Conservation (phyloP, 2,113 vertebrate genomes). For the Aspiorhynchus laticeps region DNA sequence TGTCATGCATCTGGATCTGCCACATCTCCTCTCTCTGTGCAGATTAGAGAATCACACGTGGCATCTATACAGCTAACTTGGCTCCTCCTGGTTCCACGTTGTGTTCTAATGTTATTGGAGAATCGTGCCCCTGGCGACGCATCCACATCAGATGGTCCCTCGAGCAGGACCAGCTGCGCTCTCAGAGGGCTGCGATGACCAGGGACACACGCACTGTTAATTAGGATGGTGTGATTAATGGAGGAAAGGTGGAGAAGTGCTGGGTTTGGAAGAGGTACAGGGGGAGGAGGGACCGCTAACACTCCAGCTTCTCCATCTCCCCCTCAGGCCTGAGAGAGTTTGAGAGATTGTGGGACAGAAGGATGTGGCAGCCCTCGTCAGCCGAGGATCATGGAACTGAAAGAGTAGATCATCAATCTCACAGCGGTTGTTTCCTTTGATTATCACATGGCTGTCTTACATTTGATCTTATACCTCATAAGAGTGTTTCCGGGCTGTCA, state of each 20-base stretch:
- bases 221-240: conserved; percentile 98
- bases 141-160: conserved; percentile 69
- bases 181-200: conserved; percentile 73
- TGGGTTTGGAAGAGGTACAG: conserved; percentile 61
- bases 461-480: background rate
- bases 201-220: conserved; percentile 94
- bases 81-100: conserved; percentile 8
- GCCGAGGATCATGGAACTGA: conserved; percentile 34
- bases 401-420: conserved; percentile 36
- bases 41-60: background rate
- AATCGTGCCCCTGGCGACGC: conserved; percentile 56
- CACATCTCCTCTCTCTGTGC: background rate
- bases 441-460: background rate
- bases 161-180: conserved; percentile 73
- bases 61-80: background rate
- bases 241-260: conserved; percentile 66
- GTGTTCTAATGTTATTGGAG: conserved; percentile 19
- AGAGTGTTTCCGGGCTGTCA: conserved; percentile 13
- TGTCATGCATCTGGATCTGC: background rate
- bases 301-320: background rate
- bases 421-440: background rate
- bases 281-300: conserved; percentile 12
- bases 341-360: conserved; percentile 52
- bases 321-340: conserved; percentile 14
- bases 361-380: conserved; percentile 49